A percentile compares a stretch with the other conserved stretches of the same genome.
These are phyloP conservation scores for Tetrao urogallus DNA, from an alignment of 2,113 vertebrate species.

Conservation along the genomic window DNA sequence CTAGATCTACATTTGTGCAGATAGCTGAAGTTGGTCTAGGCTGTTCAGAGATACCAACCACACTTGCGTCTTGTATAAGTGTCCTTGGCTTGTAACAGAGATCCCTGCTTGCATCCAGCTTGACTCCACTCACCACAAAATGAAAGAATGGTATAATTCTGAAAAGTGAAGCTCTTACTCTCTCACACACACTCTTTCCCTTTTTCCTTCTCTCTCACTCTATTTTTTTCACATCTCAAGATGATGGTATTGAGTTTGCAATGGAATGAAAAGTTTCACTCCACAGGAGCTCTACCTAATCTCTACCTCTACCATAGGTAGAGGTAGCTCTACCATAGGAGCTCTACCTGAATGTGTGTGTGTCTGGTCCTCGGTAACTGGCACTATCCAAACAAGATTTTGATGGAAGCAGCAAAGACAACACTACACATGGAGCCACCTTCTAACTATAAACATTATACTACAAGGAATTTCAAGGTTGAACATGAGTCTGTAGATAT, in stretches of 20 bases:
- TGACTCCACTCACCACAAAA: not conserved
- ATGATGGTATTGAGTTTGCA: not conserved
- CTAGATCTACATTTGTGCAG: not conserved
- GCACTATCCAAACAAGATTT: not conserved
- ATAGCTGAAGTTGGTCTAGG: not conserved
- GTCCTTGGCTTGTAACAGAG: not conserved
- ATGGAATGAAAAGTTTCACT: not conserved
- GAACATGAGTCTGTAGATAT: not conserved
- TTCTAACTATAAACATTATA: not conserved
- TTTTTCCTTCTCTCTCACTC: not conserved
- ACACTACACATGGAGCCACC: not conserved
- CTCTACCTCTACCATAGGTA: no score
- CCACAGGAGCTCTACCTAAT: no score
- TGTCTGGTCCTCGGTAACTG: not conserved
- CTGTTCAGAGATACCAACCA: not conserved
- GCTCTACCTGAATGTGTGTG: not conserved
- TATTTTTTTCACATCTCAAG: not conserved
- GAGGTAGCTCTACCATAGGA: no score
- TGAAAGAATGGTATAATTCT: not conserved
- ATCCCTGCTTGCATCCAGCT: not conserved
- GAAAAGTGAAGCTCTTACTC: not conserved
- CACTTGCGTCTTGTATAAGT: not conserved
- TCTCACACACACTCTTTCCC: not conserved
- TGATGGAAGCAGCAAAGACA: not conserved
- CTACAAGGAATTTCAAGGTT: not conserved